phyloP scores from a whole-genome alignment of 2,113 vertebrate genomes.

The Condylura cristata region DNA sequence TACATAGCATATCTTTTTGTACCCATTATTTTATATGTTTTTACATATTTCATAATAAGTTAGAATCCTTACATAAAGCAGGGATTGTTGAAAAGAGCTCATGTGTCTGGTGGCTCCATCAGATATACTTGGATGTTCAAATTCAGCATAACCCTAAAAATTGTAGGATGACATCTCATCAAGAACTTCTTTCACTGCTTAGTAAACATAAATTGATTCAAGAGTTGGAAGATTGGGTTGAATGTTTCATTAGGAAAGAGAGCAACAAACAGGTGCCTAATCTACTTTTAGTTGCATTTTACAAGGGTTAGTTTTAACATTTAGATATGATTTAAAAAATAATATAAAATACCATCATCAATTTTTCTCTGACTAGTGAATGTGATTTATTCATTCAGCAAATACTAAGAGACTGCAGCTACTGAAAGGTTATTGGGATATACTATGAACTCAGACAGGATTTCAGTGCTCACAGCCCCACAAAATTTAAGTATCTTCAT shows the following conservation, averaged over 20 bases:
- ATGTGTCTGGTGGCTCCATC: neutral
- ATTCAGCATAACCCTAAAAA: neutral
- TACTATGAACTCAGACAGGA: neutral
- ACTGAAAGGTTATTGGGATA: neutral
- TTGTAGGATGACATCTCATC: neutral
- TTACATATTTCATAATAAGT: neutral
- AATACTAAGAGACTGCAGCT: neutral
- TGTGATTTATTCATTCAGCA: neutral
- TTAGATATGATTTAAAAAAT: conserved; percentile 11
- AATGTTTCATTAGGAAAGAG: neutral
- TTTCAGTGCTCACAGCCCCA: neutral
- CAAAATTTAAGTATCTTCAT: neutral
- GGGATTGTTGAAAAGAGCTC: neutral
- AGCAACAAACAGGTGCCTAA: neutral
- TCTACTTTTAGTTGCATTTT: neutral
- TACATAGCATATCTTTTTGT: neutral
- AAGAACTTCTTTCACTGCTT: neutral
- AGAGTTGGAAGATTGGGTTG: neutral
- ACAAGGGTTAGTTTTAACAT: neutral
- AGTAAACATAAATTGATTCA: neutral
- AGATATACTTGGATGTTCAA: neutral
- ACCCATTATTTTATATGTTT: neutral
- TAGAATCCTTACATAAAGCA: neutral
- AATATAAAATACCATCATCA: neutral
- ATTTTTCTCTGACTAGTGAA: conserved; percentile 22